Conservation (phyloP, 1,140 invertebrate species). For the Cecropterus lyciades region DNA sequence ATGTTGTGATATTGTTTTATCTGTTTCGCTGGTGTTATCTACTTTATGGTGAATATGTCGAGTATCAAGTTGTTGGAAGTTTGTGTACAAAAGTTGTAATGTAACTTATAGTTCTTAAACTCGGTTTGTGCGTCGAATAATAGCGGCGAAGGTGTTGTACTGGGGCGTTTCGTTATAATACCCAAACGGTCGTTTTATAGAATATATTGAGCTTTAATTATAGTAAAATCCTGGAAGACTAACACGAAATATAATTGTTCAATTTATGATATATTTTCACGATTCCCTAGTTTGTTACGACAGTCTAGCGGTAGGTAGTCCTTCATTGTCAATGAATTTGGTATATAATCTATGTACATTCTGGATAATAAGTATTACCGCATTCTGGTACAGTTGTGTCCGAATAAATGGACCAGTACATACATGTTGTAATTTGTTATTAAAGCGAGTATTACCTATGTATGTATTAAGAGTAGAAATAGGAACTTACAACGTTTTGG, state of each 20-base stretch:
- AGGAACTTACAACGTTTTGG: slow-evolving; percentile 43
- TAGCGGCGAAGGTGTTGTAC: slow-evolving; percentile 45
- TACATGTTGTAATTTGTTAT: slow-evolving; percentile 70
- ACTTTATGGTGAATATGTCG: slow-evolving; percentile 40
- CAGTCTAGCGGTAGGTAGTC: slow-evolving; percentile 50
- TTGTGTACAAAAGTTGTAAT: slow-evolving; percentile 52
- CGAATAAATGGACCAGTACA: slow-evolving; percentile 61
- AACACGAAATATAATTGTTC: slow-evolving; percentile 47
- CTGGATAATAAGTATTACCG: slow-evolving; percentile 51
- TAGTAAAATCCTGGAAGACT: slow-evolving; percentile 70
- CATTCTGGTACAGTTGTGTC: slow-evolving; percentile 59
- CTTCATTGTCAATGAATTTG: slow-evolving; percentile 60
- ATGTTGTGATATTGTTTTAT: slow-evolving; percentile 32
- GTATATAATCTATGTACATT: slow-evolving; percentile 62
- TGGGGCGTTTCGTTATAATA: slow-evolving; percentile 53
- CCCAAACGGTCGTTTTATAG: slow-evolving; percentile 53
- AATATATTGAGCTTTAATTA: slow-evolving; percentile 82
- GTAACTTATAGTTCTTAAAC: slow-evolving; percentile 44
- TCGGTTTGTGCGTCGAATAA: slow-evolving; percentile 56
- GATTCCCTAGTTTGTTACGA: slow-evolving; percentile 44
- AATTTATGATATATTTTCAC: slow-evolving; percentile 51
- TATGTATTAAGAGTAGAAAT: slow-evolving; percentile 70
- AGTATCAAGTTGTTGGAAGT: slow-evolving; percentile 40
- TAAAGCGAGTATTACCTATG: slow-evolving; percentile 58
- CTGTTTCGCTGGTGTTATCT: slow-evolving; percentile 23